Percentiles rank a stretch among this genome's conserved stretches.
Conservation (phyloP, 2,797 vertebrate genomes). For the Tapera naevia region DNA sequence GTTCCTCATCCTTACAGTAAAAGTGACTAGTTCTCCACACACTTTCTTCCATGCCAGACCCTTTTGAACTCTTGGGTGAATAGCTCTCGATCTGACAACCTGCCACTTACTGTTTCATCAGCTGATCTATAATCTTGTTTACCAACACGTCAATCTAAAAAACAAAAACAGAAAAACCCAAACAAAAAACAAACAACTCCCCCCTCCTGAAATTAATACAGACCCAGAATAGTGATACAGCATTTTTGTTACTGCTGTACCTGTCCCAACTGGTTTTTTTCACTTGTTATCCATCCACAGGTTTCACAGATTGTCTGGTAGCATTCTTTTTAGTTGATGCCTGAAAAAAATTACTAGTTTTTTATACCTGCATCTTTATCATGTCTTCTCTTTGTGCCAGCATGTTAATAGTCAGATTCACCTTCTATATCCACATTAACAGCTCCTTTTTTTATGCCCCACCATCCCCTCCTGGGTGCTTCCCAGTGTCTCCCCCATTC, state of each 20-base stretch:
- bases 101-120: neutral
- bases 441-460: neutral
- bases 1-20: neutral
- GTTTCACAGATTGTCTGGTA: neutral
- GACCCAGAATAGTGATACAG: neutral
- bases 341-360: neutral
- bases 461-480: neutral
- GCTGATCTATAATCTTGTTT: neutral
- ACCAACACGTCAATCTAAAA: neutral
- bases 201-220: no score
- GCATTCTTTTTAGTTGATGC: neutral
- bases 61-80: neutral
- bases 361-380: neutral
- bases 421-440: neutral
- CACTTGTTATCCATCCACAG: neutral
- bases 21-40: neutral
- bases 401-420: neutral
- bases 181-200: neutral
- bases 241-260: neutral
- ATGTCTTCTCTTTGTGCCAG: neutral
- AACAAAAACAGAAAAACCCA: neutral
- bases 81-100: neutral
- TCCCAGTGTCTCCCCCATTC: conserved; percentile 24
- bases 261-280: neutral
- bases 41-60: neutral